Evolutionary conservation across 2,797 vertebrate species (phyloP), one percentile per base, ranked within the genome.

Genomic region (Enteromius viviparus): DNA sequence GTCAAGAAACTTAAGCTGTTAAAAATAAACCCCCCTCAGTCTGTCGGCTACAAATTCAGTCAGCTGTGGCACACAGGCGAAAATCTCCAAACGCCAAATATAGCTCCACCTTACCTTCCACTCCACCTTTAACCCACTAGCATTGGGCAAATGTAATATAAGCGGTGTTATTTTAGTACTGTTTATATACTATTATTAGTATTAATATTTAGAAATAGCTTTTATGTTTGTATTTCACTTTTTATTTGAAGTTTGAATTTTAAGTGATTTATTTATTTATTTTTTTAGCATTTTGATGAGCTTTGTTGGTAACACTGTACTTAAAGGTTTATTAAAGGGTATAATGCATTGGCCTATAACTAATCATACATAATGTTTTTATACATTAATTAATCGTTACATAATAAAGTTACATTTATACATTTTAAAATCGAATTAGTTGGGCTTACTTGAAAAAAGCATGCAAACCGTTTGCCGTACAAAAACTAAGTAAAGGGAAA

Each of bases 1-100:
- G 74, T 55, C 51, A 83, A 77, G 62, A 83, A 82, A 58, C 42
- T 68, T 82, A 29, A 82, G 51, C 62, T 68, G 64, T 69, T 82
- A 82, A 76, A 76, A 76, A 76, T 66, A 68, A 45, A 1, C 47
- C 47, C 21, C 15, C 23, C 11, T 53, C 71, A 75, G 49, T 82
- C 80, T 82, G 80, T 55, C 62, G 26, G 17, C 47, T 66, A 82
- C 60, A 45, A 76, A 76, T 65, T 82, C 72, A 84, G 42, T 78
- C 66, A 78, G 74, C 66, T 62, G 74, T 69, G 65, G 49, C 26
- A 32, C 49, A 68, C 40, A 34, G 65, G 29, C 15, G 76, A 53
- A 83, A 69, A 79, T 79, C 74, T 80, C 14, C 19, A 51, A 45
- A 68, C 3, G 0, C 47, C 69, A 76, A 60, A 45, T 60, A 69